Conservation (phyloP, 2,797 vertebrate species). For the Paramormyrops hopkinsi region DNA sequence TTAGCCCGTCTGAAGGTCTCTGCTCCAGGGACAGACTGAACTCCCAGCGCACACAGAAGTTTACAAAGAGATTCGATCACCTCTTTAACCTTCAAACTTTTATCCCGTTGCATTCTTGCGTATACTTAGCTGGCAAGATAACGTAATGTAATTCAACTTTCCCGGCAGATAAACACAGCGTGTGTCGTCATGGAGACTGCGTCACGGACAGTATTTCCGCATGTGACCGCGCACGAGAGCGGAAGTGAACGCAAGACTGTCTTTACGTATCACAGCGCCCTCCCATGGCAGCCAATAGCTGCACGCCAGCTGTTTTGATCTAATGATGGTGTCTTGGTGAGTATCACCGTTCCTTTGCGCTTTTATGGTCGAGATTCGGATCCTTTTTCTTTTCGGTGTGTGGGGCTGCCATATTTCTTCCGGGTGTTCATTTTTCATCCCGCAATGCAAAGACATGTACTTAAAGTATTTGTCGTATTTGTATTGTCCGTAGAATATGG, state of each 20-base stretch:
- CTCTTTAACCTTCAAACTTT: conserved; percentile 39
- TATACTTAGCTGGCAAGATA: background rate
- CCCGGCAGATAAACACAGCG: conserved; percentile 5
- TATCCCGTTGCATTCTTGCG: conserved; percentile 47
- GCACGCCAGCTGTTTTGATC: background rate
- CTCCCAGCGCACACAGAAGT: conserved; percentile 44
- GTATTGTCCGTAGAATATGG: background rate
- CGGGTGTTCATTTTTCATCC: background rate
- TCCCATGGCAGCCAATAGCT: background rate
- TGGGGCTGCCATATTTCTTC: background rate
- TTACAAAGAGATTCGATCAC: conserved; percentile 55
- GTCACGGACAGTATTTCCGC: background rate
- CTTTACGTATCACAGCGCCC: background rate
- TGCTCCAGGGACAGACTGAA: conserved; percentile 51
- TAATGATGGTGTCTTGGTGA: background rate
- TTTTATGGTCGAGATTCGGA: background rate
- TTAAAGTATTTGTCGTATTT: background rate
- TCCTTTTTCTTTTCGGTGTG: background rate
- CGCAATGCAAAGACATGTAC: background rate
- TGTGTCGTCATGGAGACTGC: background rate
- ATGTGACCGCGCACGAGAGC: background rate
- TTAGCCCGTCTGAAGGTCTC: conserved; percentile 65
- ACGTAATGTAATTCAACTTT: background rate
- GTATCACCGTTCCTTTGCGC: background rate
- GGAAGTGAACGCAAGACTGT: background rate